Base-by-base conservation (phyloP, 2,113 vertebrate genomes). In the Cyanoramphus novaezelandiae region DNA sequence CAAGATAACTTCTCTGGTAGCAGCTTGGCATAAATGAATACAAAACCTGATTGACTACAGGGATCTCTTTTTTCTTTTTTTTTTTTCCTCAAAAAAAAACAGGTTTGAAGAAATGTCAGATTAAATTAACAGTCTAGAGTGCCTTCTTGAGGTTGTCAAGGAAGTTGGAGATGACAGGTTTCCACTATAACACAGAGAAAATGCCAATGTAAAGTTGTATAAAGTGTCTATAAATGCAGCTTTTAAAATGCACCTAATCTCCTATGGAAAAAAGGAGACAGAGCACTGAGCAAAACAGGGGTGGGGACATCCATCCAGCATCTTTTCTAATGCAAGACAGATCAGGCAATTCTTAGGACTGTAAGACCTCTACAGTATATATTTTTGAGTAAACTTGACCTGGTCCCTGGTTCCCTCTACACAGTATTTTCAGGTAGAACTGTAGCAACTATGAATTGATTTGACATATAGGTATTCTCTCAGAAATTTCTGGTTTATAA, bases 81-180 rank as follows among this genome's bases (percentile, higher is more conserved):
- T 37, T 13, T 44, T 53, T 21, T 41, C 55, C 44, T 69, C 25
- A 37, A 33, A 37, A 67, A 37, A 67, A 87, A 90, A 81, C 6
- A 71, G 68, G 10, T 81, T 92, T 95, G 43, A 89, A 93, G 49
- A 92, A 96, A 96, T 96, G n/a, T 64, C 90, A 95, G 47, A 64
- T 2, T 5, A 84, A 94, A 88, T 89, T 75, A 93, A 62, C 44
- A 62, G 65, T 79, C 57, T 86, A 63, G 15, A 65, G 75, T 55
- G 37, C 68, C 60, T 94, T 89, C 91, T 70, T 63, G n/a, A 95
- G 43, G 43, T 21, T 90, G 88, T 57, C 84, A 75, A 59, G 74
- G 53, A 62, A 90, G 39, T 16, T 81, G 62, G 74, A 96, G 69
- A 86, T 10, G 57, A 33, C 57, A 68, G 43, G 31, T 86, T 95